phyloP scores from a whole-genome alignment of 2,888 invertebrate genomes.

The Heliconius charithonia region DNA sequence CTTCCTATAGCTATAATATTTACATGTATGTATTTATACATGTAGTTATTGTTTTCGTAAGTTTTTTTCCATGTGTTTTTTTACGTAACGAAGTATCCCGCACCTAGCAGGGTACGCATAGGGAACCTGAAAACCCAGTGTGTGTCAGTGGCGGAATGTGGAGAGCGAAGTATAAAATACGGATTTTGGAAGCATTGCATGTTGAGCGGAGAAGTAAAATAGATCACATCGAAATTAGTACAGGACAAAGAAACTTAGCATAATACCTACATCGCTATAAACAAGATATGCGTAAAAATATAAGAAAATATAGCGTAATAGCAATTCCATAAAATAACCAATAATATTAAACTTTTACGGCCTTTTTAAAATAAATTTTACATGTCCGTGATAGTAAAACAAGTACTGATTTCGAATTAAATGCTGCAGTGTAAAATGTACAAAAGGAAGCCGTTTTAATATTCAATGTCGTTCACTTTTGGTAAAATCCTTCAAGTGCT shows the following conservation, averaged over 20 bases:
- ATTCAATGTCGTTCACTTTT: slow-evolving; percentile 28
- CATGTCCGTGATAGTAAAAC: not conserved
- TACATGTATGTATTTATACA: too few species aligned
- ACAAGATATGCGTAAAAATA: too few species aligned
- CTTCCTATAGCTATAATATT: too few species aligned
- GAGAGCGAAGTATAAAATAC: too few species aligned
- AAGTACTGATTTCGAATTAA: not conserved
- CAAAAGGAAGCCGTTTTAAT: slow-evolving; percentile 17
- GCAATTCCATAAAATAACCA: not conserved
- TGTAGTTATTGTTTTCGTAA: too few species aligned
- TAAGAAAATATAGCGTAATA: not conserved
- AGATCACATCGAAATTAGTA: too few species aligned
- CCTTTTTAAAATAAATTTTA: not conserved
- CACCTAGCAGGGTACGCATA: not conserved
- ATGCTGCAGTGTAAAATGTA: not conserved
- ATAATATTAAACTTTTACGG: not conserved
- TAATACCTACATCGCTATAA: too few species aligned
- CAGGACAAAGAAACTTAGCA: too few species aligned
- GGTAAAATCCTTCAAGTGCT: slow-evolving; percentile 19
- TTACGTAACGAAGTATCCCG: not conserved
- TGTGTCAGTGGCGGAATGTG: too few species aligned
- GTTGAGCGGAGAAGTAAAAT: not conserved
- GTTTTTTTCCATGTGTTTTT: too few species aligned
- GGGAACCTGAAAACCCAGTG: not conserved
- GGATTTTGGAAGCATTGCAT: not conserved